A percentile compares a stretch with the other conserved stretches of the same genome.
Conservation (phyloP, 2,113 vertebrate genomes). For the Lepidiolamprologus cunningtoni region DNA sequence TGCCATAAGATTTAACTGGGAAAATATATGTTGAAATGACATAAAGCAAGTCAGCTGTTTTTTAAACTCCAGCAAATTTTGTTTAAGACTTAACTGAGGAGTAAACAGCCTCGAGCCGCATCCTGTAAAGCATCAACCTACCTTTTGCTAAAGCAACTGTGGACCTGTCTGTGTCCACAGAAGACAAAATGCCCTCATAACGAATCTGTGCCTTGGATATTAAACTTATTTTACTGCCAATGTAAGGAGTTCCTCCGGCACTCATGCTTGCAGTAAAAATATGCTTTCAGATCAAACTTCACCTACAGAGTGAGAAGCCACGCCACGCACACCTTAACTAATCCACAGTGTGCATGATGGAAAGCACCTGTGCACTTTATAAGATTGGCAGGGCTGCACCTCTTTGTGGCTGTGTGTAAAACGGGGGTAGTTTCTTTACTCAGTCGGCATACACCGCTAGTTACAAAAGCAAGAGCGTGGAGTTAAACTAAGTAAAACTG, state of each 20-base stretch:
- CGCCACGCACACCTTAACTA: background rate
- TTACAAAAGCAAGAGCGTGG: background rate
- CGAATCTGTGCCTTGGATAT: slow-evolving; percentile 91
- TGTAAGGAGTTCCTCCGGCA: slow-evolving; percentile 81
- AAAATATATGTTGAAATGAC: background rate
- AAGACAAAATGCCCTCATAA: slow-evolving; percentile 88
- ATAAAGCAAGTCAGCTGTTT: background rate
- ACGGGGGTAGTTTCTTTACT: background rate
- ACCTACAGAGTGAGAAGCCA: background rate
- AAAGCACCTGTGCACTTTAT: slow-evolving; percentile 41
- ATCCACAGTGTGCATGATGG: background rate
- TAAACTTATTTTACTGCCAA: slow-evolving; percentile 89
- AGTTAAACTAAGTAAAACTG: background rate
- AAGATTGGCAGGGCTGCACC: background rate
- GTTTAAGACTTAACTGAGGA: background rate
- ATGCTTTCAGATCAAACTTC: background rate
- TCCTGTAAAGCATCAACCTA: slow-evolving; percentile 20
- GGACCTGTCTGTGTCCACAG: slow-evolving; percentile 91
- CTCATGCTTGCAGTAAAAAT: slow-evolving; percentile 70
- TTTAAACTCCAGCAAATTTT: background rate
- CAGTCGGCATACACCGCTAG: background rate
- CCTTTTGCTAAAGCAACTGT: slow-evolving; percentile 90
- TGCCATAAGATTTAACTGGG: slow-evolving; percentile 90
- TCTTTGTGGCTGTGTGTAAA: background rate
- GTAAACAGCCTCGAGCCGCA: background rate